These are phyloP conservation scores for Eledona agricola DNA, from an alignment of 2,888 invertebrate species.

Conservation along the genomic window DNA sequence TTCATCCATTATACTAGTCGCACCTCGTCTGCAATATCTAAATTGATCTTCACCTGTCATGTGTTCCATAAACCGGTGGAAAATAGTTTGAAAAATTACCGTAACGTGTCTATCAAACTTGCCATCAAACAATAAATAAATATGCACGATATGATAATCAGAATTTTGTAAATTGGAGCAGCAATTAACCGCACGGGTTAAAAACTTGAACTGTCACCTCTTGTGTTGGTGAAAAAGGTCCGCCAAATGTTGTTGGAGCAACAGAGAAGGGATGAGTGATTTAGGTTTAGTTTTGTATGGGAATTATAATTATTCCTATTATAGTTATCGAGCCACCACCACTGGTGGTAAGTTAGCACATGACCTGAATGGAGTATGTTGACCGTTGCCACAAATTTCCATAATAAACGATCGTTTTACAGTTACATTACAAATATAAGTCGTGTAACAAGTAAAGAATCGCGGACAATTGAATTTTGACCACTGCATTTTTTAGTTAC, in stretches of 20 bases:
- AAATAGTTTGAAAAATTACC: slow-evolving; percentile 3
- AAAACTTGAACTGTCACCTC: too few relatives aligned
- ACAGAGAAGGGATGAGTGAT: slow-evolving; percentile 5
- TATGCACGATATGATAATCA: slow-evolving; percentile 18
- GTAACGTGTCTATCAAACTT: slow-evolving; percentile 24
- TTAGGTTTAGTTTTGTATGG: slow-evolving; percentile 17
- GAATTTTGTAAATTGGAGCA: slow-evolving; percentile 7
- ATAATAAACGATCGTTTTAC: slow-evolving; percentile 36
- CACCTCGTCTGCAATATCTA: too few relatives aligned
- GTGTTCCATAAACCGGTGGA: slow-evolving; percentile 2
- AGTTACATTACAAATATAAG: slow-evolving; percentile 34
- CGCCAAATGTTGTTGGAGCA: too few relatives aligned
- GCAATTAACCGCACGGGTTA: too few relatives aligned
- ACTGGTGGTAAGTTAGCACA: slow-evolving; percentile 19
- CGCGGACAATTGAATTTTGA: too few relatives aligned
- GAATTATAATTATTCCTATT: slow-evolving; percentile 20
- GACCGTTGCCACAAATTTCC: slow-evolving; percentile 37
- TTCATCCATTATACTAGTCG: too few relatives aligned
- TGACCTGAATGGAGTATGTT: slow-evolving; percentile 35
- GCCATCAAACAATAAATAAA: slow-evolving; percentile 19
- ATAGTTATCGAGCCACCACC: slow-evolving; percentile 19
- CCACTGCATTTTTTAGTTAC: too few relatives aligned
- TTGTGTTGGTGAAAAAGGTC: too few relatives aligned
- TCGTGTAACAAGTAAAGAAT: too few relatives aligned
- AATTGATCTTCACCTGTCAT: too few relatives aligned